Evolutionary conservation across 2,113 vertebrate genomes (phyloP).

Genomic region (Apaloderma vittatum): DNA sequence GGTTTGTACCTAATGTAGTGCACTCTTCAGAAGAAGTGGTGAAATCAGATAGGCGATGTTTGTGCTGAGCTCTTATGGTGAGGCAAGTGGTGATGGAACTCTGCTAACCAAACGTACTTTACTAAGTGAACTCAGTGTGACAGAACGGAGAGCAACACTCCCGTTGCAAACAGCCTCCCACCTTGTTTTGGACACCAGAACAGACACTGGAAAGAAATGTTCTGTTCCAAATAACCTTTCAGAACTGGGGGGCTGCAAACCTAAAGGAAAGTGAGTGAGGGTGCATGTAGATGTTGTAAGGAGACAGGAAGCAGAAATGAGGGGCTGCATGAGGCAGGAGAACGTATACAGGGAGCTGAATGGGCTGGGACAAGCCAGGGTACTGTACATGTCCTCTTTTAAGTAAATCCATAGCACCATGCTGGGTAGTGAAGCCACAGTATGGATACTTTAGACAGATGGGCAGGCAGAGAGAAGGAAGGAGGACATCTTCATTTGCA

Average conservation of each 20-base stretch:
- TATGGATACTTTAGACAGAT: not conserved
- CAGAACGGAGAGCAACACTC: slow-evolving; percentile 52
- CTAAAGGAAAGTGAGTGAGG: slow-evolving; percentile 54
- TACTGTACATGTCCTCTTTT: slow-evolving; percentile 40
- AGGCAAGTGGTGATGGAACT: slow-evolving; percentile 59
- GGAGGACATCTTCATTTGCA: not conserved
- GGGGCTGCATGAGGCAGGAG: not conserved
- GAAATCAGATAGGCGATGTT: slow-evolving; percentile 91
- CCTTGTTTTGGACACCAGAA: slow-evolving; percentile 50
- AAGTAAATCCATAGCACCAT: not conserved
- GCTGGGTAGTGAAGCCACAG: slow-evolving; percentile 18
- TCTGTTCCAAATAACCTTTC: slow-evolving; percentile 63
- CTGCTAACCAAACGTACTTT: slow-evolving; percentile 70
- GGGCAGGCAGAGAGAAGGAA: not conserved
- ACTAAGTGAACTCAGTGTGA: slow-evolving; percentile 70
- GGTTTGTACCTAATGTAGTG: slow-evolving; percentile 94
- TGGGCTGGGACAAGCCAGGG: not conserved
- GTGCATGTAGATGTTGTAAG: slow-evolving; percentile 68
- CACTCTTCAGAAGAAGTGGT: slow-evolving; percentile 95
- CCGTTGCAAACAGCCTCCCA: slow-evolving; percentile 40
- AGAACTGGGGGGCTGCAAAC: not conserved
- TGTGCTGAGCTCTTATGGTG: slow-evolving; percentile 86
- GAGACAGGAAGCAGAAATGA: slow-evolving; percentile 42
- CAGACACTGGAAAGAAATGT: slow-evolving; percentile 27
- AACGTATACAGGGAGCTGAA: not conserved